These are phyloP conservation scores for Dermatemys mawii DNA, from an alignment of 2,113 vertebrate species.

Conservation along the genomic window DNA sequence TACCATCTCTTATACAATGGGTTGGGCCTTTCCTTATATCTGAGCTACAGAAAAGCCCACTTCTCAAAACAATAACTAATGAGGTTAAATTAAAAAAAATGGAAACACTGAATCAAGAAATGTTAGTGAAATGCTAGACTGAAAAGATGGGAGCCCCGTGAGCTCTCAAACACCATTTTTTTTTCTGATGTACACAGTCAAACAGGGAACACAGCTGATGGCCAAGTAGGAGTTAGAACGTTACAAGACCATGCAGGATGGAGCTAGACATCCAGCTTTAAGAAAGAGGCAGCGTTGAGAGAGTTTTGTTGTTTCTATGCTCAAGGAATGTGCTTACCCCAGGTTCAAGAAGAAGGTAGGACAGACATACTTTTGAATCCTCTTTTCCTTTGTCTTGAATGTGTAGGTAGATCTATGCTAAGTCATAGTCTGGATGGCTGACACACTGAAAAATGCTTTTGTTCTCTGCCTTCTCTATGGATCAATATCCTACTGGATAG, in stretches of 20 bases:
- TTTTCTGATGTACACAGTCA: neutral
- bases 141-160: neutral
- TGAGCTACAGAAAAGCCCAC: neutral
- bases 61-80: neutral
- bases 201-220: neutral
- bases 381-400: neutral
- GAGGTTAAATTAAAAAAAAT: neutral
- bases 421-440: neutral
- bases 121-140: neutral
- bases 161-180: neutral
- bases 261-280: neutral
- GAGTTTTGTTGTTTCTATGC: neutral
- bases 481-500: neutral
- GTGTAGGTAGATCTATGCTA: rapidly evolving
- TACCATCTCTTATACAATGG: neutral
- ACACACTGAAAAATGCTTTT: neutral
- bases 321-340: neutral
- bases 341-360: neutral
- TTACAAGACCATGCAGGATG: neutral
- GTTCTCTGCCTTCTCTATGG: neutral
- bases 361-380: neutral
- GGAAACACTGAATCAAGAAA: neutral
- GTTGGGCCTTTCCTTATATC: neutral
- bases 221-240: neutral
- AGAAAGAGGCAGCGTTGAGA: neutral